A percentile compares a stretch with the other conserved stretches of the same genome.
phyloP scores from a whole-genome alignment of 2,797 vertebrate genomes.

The Halcyon smyrnensis region DNA sequence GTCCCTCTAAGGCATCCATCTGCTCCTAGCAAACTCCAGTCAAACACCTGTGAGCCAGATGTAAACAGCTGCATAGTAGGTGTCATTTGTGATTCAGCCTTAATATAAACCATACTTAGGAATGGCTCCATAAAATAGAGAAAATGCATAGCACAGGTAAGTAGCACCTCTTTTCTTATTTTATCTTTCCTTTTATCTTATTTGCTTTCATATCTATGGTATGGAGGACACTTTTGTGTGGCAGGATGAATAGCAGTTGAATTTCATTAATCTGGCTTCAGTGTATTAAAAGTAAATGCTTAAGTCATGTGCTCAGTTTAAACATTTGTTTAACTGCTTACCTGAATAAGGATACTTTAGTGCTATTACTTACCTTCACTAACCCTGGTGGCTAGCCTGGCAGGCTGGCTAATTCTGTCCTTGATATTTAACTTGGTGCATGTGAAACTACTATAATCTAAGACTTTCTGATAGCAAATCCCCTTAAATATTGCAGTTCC shows the following conservation, averaged over 20 bases:
- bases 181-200: constrained; percentile 17
- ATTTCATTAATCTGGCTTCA: background rate
- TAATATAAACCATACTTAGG: background rate
- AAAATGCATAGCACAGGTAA: constrained; percentile 9
- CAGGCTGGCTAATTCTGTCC: background rate
- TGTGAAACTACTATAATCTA: background rate
- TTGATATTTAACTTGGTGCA: background rate
- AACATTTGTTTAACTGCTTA: background rate
- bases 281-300: background rate
- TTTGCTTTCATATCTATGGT: background rate
- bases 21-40: background rate
- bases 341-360: background rate
- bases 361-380: background rate
- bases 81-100: background rate
- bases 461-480: background rate
- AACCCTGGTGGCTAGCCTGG: background rate
- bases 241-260: background rate
- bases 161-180: constrained; percentile 16
- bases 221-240: background rate
- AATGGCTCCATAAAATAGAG: background rate
- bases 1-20: background rate
- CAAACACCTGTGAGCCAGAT: constrained; percentile 41
- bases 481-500: background rate
- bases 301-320: background rate
- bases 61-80: constrained; percentile 6